phyloP scores from a whole-genome alignment of 2,113 vertebrate genomes.

The Rhadina sibilatrix region DNA sequence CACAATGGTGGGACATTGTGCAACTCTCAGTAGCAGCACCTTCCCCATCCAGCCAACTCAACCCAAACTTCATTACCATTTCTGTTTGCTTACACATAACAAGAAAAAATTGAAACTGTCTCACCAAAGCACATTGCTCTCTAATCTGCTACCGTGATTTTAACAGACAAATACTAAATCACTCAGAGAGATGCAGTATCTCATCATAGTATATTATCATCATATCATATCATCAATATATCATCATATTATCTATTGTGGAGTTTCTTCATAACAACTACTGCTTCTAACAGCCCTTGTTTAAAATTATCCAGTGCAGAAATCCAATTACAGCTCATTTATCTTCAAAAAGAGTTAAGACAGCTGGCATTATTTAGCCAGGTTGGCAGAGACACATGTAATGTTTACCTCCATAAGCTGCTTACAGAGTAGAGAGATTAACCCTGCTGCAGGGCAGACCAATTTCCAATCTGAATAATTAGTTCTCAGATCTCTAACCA shows the following conservation, averaged over 20 bases:
- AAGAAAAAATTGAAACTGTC: not conserved
- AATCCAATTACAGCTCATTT: slow-evolving; percentile 5
- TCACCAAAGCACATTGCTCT: not conserved
- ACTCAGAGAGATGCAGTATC: not conserved
- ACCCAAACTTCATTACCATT: not conserved
- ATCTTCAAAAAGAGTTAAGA: not conserved
- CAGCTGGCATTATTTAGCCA: not conserved
- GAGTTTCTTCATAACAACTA: not conserved
- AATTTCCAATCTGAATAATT: not conserved
- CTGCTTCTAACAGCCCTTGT: not conserved
- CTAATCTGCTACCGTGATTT: not conserved
- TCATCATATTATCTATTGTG: too few relatives aligned
- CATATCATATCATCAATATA: too few relatives aligned
- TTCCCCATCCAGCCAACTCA: accelerated
- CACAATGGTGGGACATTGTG: not conserved
- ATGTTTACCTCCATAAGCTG: not conserved
- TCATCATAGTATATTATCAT: not conserved
- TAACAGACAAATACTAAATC: not conserved
- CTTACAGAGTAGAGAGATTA: not conserved
- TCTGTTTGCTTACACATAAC: not conserved
- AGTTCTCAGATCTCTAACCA: not conserved
- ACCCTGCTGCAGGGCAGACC: not conserved
- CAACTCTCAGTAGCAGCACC: not conserved
- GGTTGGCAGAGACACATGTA: not conserved
- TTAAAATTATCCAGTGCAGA: not conserved